Conservation (phyloP, 2,888 invertebrate species). For the Acanthococcus lagerstroemiae region DNA sequence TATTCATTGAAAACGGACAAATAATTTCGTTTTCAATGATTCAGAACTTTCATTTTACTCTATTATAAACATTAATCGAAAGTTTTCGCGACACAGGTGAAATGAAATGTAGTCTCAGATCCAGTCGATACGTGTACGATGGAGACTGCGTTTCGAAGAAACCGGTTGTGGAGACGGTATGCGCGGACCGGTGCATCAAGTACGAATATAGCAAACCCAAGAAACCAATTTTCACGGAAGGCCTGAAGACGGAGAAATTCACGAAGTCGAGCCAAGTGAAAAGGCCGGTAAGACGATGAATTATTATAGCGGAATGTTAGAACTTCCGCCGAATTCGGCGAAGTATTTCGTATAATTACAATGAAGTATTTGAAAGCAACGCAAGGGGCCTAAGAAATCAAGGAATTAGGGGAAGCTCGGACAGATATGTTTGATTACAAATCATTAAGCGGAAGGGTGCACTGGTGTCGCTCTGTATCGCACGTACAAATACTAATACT, state of each 20-base stretch:
- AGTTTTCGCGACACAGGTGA: constrained; percentile 13
- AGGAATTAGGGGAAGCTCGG: too few relatives aligned
- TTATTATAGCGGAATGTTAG: too few relatives aligned
- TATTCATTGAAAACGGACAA: background rate
- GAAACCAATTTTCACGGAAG: background rate
- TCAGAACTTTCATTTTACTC: background rate
- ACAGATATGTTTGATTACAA: too few relatives aligned
- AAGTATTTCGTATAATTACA: too few relatives aligned
- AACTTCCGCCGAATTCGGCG: too few relatives aligned
- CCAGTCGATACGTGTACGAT: constrained; percentile 36
- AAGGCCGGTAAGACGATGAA: background rate
- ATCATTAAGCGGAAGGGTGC: too few relatives aligned
- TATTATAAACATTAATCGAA: background rate
- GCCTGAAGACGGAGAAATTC: background rate
- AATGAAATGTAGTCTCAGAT: constrained; percentile 34
- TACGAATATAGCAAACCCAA: constrained; percentile 16
- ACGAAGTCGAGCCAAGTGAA: background rate
- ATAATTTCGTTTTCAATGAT: background rate
- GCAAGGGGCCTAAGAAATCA: too few relatives aligned
- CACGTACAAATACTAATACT: too few relatives aligned
- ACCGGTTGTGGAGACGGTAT: constrained; percentile 36
- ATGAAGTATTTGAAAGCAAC: too few relatives aligned
- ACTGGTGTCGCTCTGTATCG: too few relatives aligned
- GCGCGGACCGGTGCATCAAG: constrained; percentile 36
- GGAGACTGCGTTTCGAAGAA: constrained; percentile 36